A percentile compares a stretch with the other conserved stretches of the same genome.
These are phyloP conservation scores for Venturia canescens DNA, from an alignment of 1,140 invertebrate genomes.

Conservation along the genomic window DNA sequence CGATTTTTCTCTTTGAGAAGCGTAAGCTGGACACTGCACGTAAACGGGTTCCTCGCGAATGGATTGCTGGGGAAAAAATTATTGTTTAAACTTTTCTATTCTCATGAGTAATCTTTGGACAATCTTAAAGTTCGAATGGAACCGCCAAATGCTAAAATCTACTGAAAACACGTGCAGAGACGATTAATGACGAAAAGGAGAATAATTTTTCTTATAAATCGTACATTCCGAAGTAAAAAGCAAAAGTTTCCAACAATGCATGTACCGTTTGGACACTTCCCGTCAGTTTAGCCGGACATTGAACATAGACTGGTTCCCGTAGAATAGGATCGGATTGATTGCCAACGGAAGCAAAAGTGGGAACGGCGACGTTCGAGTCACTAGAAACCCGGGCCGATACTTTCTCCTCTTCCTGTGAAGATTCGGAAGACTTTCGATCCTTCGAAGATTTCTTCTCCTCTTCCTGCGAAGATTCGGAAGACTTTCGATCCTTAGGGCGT, in stretches of 20 bases:
- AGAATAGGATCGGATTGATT: slow-evolving; percentile 15
- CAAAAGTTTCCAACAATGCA: background rate
- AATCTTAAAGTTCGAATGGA: too few species aligned
- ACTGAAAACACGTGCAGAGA: too few species aligned
- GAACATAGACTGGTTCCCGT: background rate
- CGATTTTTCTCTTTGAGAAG: background rate
- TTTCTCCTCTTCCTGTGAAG: background rate
- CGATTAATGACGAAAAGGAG: background rate
- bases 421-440: background rate
- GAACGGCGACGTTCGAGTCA: background rate
- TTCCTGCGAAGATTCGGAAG: background rate
- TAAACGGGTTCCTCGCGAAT: background rate
- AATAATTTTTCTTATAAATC: background rate
- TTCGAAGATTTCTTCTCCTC: slow-evolving; percentile 3
- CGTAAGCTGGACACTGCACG: slow-evolving; percentile 33
- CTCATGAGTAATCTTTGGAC: background rate
- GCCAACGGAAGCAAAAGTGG: slow-evolving; percentile 5
- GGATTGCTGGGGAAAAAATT: background rate
- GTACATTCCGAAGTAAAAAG: background rate
- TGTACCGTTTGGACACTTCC: background rate
- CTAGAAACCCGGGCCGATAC: background rate
- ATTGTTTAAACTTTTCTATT: background rate
- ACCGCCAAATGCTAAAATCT: too few species aligned
- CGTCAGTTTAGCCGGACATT: slow-evolving; percentile 18
- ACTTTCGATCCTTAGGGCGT: background rate